Percentiles rank a stretch among this genome's conserved stretches.
phyloP scores from a whole-genome alignment of 2,797 vertebrate species.

The Pseudochromis fuscus region DNA sequence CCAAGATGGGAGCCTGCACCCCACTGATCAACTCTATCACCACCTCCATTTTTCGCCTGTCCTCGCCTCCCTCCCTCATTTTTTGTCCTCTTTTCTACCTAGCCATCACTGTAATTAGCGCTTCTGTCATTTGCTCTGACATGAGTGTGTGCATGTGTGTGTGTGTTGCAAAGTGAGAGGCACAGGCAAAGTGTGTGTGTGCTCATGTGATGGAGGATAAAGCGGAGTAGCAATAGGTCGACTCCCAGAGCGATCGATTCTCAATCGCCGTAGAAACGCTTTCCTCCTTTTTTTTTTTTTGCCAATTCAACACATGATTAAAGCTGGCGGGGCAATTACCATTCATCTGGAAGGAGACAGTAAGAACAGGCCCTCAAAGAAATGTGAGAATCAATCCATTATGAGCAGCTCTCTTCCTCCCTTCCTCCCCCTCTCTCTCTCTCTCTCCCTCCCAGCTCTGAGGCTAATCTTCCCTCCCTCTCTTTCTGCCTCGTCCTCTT shows the following conservation, averaged over 20 bases:
- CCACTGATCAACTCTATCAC: slow-evolving; percentile 47
- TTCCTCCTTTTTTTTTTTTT: slow-evolving; percentile 79
- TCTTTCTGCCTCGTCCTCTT: slow-evolving; percentile 8
- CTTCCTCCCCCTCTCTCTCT: slow-evolving; percentile 8
- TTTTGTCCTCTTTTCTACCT: slow-evolving; percentile 61
- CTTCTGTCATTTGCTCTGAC: slow-evolving; percentile 71
- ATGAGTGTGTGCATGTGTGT: slow-evolving; percentile 36
- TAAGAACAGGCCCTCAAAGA: slow-evolving; percentile 78
- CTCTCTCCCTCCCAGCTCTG: slow-evolving; percentile 19
- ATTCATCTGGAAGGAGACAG: slow-evolving; percentile 80
- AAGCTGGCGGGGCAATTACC: slow-evolving; percentile 82
- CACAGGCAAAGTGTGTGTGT: slow-evolving; percentile 8
- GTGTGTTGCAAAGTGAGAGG: slow-evolving; percentile 25
- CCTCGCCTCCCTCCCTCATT: slow-evolving; percentile 26
- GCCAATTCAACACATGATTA: slow-evolving; percentile 84
- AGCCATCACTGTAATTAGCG: slow-evolving; percentile 79
- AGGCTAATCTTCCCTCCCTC: slow-evolving; percentile 30
- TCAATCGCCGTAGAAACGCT: slow-evolving; percentile 78
- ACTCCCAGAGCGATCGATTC: slow-evolving; percentile 79
- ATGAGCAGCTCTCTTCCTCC: slow-evolving; percentile 63
- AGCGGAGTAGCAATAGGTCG: slow-evolving; percentile 65
- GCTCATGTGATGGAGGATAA: slow-evolving; percentile 43
- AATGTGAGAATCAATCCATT: slow-evolving; percentile 82
- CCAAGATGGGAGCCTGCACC: slow-evolving; percentile 49
- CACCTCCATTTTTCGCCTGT: slow-evolving; percentile 54